Evolutionary conservation across 2,888 invertebrate genomes (phyloP).

Genomic region (Agrochola macilenta): DNA sequence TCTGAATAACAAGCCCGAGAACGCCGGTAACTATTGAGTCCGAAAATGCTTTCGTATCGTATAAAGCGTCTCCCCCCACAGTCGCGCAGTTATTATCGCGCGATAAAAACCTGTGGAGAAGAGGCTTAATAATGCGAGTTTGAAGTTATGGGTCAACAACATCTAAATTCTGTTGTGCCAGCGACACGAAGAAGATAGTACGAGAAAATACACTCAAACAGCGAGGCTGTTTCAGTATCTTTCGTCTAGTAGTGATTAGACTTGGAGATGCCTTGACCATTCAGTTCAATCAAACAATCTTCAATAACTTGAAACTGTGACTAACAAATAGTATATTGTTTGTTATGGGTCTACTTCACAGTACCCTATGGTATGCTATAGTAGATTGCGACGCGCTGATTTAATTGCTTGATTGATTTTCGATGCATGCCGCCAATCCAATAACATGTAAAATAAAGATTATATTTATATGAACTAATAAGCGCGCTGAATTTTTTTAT

Average conservation of each 20-base stretch:
- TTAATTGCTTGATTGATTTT: not conserved
- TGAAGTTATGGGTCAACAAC: not conserved
- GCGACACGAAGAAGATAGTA: not conserved
- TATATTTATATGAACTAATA: no score
- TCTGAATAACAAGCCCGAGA: not conserved
- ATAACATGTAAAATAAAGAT: not conserved
- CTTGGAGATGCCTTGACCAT: not conserved
- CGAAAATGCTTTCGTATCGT: constrained; percentile 13
- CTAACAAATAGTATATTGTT: not conserved
- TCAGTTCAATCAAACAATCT: constrained; percentile 6
- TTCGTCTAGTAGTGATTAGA: not conserved
- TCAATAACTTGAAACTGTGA: not conserved
- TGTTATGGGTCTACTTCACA: not conserved
- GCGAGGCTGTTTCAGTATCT: not conserved
- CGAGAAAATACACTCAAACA: not conserved
- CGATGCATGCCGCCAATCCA: not conserved
- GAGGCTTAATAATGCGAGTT: not conserved
- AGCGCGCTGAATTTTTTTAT: no score
- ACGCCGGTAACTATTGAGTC: not conserved
- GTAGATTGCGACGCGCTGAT: not conserved
- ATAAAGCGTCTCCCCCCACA: no score
- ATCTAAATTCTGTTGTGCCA: no score
- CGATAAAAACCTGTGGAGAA: no score
- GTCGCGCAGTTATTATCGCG: no score
- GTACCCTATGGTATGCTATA: not conserved